A percentile compares a stretch with the other conserved stretches of the same genome.
phyloP scores from a whole-genome alignment of 35 echinoderm and acorn worm genomes.

The Acanthaster planci region DNA sequence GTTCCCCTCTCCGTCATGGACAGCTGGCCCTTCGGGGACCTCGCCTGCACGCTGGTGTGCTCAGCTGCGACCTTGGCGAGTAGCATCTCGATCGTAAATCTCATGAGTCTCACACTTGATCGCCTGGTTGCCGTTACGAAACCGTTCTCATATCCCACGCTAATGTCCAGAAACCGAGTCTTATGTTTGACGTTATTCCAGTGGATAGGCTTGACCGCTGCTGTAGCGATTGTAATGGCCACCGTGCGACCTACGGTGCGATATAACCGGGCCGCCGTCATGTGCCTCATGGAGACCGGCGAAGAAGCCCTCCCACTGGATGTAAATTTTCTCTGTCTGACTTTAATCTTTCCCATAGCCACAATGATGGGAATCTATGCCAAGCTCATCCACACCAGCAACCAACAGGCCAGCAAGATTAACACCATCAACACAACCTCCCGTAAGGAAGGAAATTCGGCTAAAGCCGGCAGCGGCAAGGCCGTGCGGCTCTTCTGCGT shows the following conservation, averaged over 20 bases:
- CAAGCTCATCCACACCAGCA: constrained; percentile 12
- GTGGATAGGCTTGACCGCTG: neutral
- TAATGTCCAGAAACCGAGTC: neutral
- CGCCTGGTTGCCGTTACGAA: neutral
- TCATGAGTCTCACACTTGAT: neutral
- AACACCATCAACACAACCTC: neutral
- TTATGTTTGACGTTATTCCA: neutral
- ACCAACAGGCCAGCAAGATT: neutral
- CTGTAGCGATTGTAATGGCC: neutral
- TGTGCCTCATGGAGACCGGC: neutral
- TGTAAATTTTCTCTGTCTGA: neutral
- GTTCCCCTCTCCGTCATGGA: neutral
- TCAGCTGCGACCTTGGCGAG: neutral
- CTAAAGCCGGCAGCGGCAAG: constrained; percentile 5
- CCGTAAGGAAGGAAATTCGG: neutral
- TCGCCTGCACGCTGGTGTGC: neutral
- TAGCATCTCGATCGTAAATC: neutral
- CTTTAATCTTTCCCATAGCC: neutral
- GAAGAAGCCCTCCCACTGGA: neutral
- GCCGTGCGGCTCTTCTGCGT: neutral
- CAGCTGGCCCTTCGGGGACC: neutral
- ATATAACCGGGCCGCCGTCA: neutral
- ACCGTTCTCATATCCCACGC: neutral
- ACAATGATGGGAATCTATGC: neutral
- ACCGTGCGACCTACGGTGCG: neutral